Percentiles rank a stretch among this genome's conserved stretches.
Evolutionary conservation across 2,888 invertebrate species (phyloP).

Genomic region (Pterostichus madidus): DNA sequence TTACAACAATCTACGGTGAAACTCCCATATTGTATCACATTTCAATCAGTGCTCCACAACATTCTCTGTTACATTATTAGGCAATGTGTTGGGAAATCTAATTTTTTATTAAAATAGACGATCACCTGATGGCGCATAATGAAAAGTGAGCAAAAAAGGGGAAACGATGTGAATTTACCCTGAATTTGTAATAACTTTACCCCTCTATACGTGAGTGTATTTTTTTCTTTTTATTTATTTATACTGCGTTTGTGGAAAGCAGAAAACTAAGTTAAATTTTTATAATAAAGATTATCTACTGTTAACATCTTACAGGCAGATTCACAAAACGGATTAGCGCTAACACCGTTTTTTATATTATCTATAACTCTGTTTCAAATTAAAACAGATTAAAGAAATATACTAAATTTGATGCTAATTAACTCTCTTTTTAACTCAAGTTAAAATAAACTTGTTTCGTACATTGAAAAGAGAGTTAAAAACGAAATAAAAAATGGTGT

Average conservation of each 20-base stretch:
- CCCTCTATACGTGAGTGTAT: neutral
- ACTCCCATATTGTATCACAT: constrained; percentile 47
- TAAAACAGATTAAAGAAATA: too few relatives aligned
- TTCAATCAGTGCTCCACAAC: constrained; percentile 16
- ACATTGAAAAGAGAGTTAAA: too few relatives aligned
- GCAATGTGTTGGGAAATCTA: constrained; percentile 17
- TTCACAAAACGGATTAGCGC: too few relatives aligned
- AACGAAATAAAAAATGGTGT: too few relatives aligned
- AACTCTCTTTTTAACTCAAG: too few relatives aligned
- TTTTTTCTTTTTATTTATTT: constrained; percentile 13
- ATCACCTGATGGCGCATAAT: constrained; percentile 33
- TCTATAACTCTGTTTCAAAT: too few relatives aligned
- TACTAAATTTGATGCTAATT: too few relatives aligned
- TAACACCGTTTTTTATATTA: too few relatives aligned
- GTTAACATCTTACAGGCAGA: too few relatives aligned
- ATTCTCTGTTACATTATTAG: constrained; percentile 14
- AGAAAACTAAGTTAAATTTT: neutral
- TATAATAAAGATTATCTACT: too few relatives aligned
- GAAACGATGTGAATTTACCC: neutral
- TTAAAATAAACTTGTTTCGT: too few relatives aligned
- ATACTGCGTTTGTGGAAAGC: neutral
- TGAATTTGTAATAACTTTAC: constrained; percentile 30
- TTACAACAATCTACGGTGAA: constrained; percentile 18
- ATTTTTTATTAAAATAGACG: constrained; percentile 42
- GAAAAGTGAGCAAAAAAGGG: neutral